A percentile compares a stretch with the other conserved stretches of the same genome.
These are phyloP conservation scores for Sebastes diploproa DNA, from an alignment of 2,797 vertebrate species.

Conservation along the genomic window DNA sequence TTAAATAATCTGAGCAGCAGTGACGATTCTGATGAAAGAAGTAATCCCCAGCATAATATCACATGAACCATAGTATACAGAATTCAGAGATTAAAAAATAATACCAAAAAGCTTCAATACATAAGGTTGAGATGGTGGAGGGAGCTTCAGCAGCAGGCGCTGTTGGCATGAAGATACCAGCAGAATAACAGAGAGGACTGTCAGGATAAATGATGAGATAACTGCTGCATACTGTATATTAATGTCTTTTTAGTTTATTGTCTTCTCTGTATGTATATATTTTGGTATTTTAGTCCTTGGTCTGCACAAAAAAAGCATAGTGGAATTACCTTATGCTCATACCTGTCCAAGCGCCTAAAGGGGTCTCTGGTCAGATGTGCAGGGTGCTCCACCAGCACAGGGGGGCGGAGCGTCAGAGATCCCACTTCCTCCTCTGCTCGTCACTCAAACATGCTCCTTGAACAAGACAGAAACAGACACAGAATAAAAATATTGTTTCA, in stretches of 20 bases:
- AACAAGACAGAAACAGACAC: conserved; percentile 30
- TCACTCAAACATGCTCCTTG: conserved; percentile 79
- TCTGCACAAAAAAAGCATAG: not conserved
- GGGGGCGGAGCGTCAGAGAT: conserved; percentile 74
- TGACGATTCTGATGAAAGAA: not conserved
- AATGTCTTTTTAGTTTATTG: not conserved
- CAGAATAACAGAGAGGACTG: not conserved
- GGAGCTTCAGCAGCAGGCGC: not conserved
- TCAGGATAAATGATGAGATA: not conserved
- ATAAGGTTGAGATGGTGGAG: not conserved
- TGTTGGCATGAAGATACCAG: not conserved
- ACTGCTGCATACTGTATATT: not conserved
- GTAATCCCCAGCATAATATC: not conserved
- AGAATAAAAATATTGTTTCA: conserved; percentile 16
- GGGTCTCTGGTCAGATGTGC: conserved; percentile 72
- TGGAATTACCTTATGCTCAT: not conserved
- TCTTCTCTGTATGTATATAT: not conserved
- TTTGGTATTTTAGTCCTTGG: not conserved
- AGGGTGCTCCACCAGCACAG: conserved; percentile 72
- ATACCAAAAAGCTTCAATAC: not conserved
- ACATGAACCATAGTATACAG: not conserved
- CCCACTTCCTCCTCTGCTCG: conserved; percentile 66
- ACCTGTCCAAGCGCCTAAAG: conserved; percentile 64
- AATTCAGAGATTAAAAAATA: not conserved
- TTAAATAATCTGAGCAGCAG: not conserved